Percentiles rank a stretch among this genome's conserved stretches.
Conservation (phyloP, 2,113 vertebrate genomes). For the Haliaeetus leucogaster region DNA sequence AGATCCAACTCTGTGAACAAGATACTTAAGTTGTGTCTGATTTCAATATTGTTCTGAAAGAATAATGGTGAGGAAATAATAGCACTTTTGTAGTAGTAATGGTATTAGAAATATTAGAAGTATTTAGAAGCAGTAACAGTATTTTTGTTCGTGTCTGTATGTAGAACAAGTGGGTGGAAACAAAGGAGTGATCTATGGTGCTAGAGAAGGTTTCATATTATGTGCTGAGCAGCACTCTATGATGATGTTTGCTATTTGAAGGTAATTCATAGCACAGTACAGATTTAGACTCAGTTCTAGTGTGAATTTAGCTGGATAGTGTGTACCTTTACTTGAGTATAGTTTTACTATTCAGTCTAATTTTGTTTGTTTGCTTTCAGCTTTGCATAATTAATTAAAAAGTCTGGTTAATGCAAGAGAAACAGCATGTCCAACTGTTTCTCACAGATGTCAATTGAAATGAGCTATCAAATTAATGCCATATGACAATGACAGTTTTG, state of each 20-base stretch:
- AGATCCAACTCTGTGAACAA: not conserved
- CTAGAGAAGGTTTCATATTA: not conserved
- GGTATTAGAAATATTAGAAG: not conserved
- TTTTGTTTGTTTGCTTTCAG: slow-evolving; percentile 39
- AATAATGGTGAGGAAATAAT: not conserved
- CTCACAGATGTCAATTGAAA: slow-evolving; percentile 56
- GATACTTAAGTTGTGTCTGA: not conserved
- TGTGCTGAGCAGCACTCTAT: not conserved
- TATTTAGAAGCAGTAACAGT: not conserved
- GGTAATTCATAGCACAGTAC: not conserved
- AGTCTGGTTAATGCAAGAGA: slow-evolving; percentile 27
- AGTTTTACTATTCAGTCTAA: slow-evolving; percentile 13
- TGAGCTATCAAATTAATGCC: slow-evolving; percentile 61
- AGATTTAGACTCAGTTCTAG: not conserved
- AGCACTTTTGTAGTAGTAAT: not conserved
- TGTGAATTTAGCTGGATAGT: not conserved
- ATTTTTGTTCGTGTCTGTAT: not conserved
- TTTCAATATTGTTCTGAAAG: not conserved
- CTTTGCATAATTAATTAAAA: slow-evolving; percentile 48
- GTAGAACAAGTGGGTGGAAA: not conserved
- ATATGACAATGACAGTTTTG: slow-evolving; percentile 56
- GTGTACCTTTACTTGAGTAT: not conserved
- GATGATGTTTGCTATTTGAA: not conserved
- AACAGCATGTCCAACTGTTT: slow-evolving; percentile 42
- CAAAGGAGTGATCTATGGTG: not conserved